Evolutionary conservation across 2,888 invertebrate species (phyloP).

Genomic region (Hedya salicella): DNA sequence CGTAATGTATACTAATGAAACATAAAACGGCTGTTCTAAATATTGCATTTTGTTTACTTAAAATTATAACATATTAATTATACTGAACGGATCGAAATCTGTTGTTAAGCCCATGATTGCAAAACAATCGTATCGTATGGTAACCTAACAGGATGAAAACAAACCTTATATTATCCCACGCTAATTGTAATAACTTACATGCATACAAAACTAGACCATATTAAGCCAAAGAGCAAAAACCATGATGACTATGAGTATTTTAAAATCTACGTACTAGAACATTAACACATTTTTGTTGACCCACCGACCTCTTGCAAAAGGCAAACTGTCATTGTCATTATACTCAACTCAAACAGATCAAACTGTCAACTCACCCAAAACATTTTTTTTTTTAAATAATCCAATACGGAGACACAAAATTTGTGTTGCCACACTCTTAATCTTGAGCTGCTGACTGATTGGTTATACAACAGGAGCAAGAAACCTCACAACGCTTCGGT

Average conservation of each 20-base stretch:
- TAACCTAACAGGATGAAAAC: slow-evolving; percentile 25
- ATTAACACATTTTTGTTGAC: slow-evolving; percentile 70
- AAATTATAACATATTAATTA: background rate
- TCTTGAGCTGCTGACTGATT: too few relatives aligned
- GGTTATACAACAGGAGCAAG: too few relatives aligned
- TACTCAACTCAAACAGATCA: too few relatives aligned
- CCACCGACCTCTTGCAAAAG: slow-evolving; percentile 65
- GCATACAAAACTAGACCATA: slow-evolving; percentile 66
- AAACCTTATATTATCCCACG: slow-evolving; percentile 41
- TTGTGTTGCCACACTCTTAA: too few relatives aligned
- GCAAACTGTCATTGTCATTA: slow-evolving; percentile 6
- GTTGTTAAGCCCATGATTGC: background rate
- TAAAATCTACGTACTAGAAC: slow-evolving; percentile 60
- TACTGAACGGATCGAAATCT: background rate
- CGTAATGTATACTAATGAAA: background rate
- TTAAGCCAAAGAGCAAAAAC: slow-evolving; percentile 75
- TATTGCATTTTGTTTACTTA: background rate
- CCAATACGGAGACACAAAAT: too few relatives aligned
- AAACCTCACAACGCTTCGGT: too few relatives aligned
- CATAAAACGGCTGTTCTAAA: background rate
- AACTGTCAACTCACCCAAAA: background rate
- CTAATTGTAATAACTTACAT: slow-evolving; percentile 66
- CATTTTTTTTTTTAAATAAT: too few relatives aligned
- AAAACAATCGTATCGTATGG: slow-evolving; percentile 2
- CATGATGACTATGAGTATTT: slow-evolving; percentile 60